These are phyloP conservation scores for Clusia tigrina DNA, from an alignment of 2,888 invertebrate genomes.

Conservation along the genomic window DNA sequence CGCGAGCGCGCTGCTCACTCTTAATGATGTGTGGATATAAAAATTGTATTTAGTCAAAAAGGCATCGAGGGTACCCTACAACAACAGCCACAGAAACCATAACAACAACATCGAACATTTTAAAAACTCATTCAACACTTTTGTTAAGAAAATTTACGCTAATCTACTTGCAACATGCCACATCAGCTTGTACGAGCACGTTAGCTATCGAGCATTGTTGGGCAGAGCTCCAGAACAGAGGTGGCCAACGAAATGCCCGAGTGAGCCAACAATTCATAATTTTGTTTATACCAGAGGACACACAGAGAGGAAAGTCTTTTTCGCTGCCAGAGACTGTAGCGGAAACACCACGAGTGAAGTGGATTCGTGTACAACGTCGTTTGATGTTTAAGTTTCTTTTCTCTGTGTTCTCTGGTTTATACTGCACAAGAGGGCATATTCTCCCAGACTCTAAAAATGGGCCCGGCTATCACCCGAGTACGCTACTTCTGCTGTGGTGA, in stretches of 20 bases:
- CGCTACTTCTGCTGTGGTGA: background rate
- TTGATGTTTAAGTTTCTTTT: too few relatives aligned
- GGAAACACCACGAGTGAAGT: too few relatives aligned
- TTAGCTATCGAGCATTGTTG: background rate
- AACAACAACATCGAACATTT: constrained; percentile 1
- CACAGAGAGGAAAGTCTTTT: too few relatives aligned
- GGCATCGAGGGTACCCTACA: background rate
- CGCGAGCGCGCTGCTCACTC: background rate
- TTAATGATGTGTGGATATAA: constrained; percentile 54
- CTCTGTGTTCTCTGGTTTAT: too few relatives aligned
- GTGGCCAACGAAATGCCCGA: too few relatives aligned
- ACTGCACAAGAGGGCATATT: too few relatives aligned
- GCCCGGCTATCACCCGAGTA: too few relatives aligned
- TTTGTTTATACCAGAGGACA: too few relatives aligned
- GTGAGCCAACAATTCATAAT: background rate
- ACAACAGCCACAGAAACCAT: background rate
- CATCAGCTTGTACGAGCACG: constrained; percentile 16
- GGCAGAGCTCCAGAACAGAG: too few relatives aligned
- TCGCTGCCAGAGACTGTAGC: too few relatives aligned
- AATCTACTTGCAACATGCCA: constrained; percentile 52
- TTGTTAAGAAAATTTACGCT: constrained; percentile 42
- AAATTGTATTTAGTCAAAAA: constrained; percentile 48
- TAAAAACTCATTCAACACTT: constrained; percentile 15
- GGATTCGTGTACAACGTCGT: too few relatives aligned
- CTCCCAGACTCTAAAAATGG: too few relatives aligned